These are phyloP conservation scores for Syngnathus rostellatus DNA, from an alignment of 2,797 vertebrate genomes.

Conservation along the genomic window DNA sequence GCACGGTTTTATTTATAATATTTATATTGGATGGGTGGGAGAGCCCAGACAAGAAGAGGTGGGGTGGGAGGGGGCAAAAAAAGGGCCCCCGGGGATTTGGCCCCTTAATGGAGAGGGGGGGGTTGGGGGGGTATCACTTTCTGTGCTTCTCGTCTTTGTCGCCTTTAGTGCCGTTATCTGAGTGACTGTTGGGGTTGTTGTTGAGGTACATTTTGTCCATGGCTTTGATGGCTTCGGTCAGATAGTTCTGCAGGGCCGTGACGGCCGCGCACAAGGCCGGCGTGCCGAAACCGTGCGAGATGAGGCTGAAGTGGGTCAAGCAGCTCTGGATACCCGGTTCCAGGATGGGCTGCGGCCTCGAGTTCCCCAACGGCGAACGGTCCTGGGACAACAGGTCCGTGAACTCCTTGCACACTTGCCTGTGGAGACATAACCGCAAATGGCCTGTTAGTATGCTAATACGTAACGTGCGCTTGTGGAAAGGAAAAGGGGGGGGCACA, in stretches of 20 bases:
- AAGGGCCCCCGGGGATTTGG: constrained; percentile 24
- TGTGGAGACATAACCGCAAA: constrained; percentile 58
- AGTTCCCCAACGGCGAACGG: constrained; percentile 96
- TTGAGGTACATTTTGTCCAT: constrained; percentile 99
- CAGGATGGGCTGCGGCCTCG: constrained; percentile 93
- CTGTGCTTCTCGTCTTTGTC: constrained; percentile 99
- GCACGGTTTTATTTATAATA: constrained; percentile 74
- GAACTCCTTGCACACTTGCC: constrained; percentile 99
- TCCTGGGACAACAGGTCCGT: constrained; percentile 99
- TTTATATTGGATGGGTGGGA: constrained; percentile 60
- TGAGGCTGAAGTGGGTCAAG: constrained; percentile 99
- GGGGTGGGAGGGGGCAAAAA: constrained; percentile 17
- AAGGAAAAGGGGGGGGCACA: not conserved
- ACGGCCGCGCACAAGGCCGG: constrained; percentile 94
- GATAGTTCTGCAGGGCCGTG: constrained; percentile 99
- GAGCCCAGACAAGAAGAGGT: constrained; percentile 13
- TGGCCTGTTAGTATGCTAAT: not conserved
- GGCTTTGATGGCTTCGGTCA: constrained; percentile 98
- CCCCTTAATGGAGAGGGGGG: constrained; percentile 11
- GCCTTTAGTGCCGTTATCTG: constrained; percentile 93
- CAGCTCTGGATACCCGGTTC: constrained; percentile 99
- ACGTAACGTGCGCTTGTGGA: not conserved
- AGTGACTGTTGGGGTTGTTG: constrained; percentile 96
- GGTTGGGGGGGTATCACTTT: constrained; percentile 75
- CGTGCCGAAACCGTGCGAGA: constrained; percentile 97